phyloP scores from a whole-genome alignment of 1,140 invertebrate genomes.

The Halesus radiatus region DNA sequence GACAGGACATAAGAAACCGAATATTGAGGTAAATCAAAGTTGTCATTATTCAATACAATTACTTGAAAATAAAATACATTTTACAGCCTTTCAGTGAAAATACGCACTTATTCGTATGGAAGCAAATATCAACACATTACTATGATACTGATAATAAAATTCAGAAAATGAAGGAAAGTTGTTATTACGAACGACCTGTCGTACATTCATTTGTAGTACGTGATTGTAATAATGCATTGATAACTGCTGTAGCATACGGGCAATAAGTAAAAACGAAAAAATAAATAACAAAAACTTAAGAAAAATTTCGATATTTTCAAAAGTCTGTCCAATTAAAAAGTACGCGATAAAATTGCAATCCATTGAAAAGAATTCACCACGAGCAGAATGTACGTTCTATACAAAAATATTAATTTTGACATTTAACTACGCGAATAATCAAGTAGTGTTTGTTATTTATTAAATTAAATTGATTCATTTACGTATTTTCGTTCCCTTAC shows the following conservation, averaged over 20 bases:
- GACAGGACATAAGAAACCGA: conserved; percentile 67
- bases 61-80: conserved; percentile 51
- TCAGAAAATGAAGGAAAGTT: no score
- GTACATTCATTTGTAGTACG: not conserved
- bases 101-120: conserved; percentile 20
- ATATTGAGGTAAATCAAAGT: conserved; percentile 67
- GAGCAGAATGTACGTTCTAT: conserved; percentile 54
- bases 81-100: conserved; percentile 54
- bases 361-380: conserved; percentile 36
- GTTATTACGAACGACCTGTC: no score
- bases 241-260: not conserved
- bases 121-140: conserved; percentile 9
- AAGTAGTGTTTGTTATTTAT: conserved; percentile 43
- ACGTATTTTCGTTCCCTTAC: conserved; percentile 70
- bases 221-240: not conserved
- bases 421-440: conserved; percentile 49
- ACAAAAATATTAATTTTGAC: conserved; percentile 57
- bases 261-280: conserved; percentile 7
- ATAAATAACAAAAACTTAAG: conserved; percentile 38
- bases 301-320: conserved; percentile 20
- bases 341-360: not conserved
- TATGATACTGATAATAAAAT: no score
- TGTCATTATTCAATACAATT: conserved; percentile 58
- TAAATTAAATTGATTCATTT: conserved; percentile 61
- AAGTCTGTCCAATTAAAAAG: conserved; percentile 5